Conservation (phyloP, 2,888 invertebrate species). For the Kryphioiulus occultus region DNA sequence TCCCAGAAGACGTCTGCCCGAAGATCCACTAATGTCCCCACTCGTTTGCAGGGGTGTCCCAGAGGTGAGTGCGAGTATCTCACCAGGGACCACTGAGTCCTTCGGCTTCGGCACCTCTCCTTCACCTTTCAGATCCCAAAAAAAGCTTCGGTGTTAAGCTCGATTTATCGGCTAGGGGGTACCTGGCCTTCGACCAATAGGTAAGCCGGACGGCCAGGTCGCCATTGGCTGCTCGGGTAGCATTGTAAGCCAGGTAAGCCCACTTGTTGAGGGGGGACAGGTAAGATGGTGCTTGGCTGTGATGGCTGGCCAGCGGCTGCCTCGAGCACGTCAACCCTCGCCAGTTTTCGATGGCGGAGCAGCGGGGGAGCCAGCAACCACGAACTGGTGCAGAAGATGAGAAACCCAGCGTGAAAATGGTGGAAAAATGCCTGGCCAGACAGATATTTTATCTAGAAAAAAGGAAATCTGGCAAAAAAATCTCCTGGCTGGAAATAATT, state of each 20-base stretch:
- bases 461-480: neutral
- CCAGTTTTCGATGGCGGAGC: neutral
- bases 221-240: neutral
- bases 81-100: constrained; percentile 10
- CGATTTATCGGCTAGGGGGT: neutral
- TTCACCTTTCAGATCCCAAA: neutral
- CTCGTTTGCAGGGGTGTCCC: neutral
- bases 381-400: constrained; percentile 29
- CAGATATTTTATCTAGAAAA: constrained; percentile 43
- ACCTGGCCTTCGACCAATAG: constrained; percentile 36
- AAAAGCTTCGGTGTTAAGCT: constrained; percentile 6
- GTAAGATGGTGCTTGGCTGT: neutral
- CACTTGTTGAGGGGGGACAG: neutral
- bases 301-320: neutral
- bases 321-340: neutral
- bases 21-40: neutral
- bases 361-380: constrained; percentile 38
- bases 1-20: neutral
- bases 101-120: constrained; percentile 39
- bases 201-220: neutral
- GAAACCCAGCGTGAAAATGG: constrained; percentile 42
- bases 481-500: constrained; percentile 21
- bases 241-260: constrained; percentile 32
- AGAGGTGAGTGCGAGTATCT: neutral
- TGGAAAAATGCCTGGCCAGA: constrained; percentile 37